These are phyloP conservation scores for Danaus melanippus DNA, from an alignment of 1,140 invertebrate species.

Conservation along the genomic window DNA sequence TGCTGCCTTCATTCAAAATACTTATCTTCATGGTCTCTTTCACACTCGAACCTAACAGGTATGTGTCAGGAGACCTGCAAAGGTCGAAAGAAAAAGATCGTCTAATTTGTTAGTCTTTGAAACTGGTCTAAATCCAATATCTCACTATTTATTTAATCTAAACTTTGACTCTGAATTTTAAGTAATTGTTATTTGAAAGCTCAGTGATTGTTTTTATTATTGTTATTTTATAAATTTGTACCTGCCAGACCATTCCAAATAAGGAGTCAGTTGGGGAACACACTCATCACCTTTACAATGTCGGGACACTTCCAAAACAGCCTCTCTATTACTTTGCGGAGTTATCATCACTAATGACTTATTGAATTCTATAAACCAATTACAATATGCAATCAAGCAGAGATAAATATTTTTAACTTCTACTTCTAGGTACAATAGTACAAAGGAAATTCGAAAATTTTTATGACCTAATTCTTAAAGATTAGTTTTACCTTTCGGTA, in stretches of 20 bases:
- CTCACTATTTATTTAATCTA: too few species aligned
- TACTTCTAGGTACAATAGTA: too few species aligned
- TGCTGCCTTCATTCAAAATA: constrained; percentile 25
- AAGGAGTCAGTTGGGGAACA: constrained; percentile 24
- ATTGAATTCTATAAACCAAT: constrained; percentile 25
- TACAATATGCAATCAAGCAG: neutral
- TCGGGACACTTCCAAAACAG: constrained; percentile 17
- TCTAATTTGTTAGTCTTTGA: too few species aligned
- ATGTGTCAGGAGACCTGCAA: constrained; percentile 6
- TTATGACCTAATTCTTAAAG: too few species aligned
- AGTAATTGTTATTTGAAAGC: too few species aligned
- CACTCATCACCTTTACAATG: constrained; percentile 29
- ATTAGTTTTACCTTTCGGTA: neutral
- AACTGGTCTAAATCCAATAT: too few species aligned
- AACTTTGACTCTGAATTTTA: too few species aligned
- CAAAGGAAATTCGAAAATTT: too few species aligned
- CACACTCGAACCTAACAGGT: constrained; percentile 23
- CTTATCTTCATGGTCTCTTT: constrained; percentile 19
- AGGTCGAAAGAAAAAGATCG: too few species aligned
- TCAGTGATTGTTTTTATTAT: too few species aligned
- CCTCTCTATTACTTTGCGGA: constrained; percentile 15
- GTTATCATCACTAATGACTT: constrained; percentile 20
- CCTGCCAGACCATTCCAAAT: constrained; percentile 24
- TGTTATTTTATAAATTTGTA: constrained; percentile 1
- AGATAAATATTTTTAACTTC: too few species aligned